These are phyloP conservation scores for Leptosomus discolor DNA, from an alignment of 2,113 vertebrate genomes.

Conservation along the genomic window DNA sequence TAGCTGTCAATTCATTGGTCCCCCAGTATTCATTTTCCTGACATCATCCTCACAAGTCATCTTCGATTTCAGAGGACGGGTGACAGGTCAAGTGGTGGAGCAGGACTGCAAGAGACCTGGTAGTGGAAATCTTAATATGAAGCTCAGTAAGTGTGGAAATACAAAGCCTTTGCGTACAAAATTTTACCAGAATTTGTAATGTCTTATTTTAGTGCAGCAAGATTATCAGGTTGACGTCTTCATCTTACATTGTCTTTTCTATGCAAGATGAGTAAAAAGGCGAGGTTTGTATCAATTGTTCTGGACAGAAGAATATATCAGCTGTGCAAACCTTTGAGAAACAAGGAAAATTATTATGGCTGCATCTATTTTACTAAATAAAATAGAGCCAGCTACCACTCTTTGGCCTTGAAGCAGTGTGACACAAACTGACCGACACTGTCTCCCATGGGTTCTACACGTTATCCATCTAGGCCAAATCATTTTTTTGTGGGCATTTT, in stretches of 20 bases:
- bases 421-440: not conserved
- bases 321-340: not conserved
- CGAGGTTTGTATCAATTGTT: not conserved
- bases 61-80: not conserved
- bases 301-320: not conserved
- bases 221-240: not conserved
- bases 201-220: not conserved
- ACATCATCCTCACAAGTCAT: not conserved
- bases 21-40: not conserved
- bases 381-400: not conserved
- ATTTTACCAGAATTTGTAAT: not conserved
- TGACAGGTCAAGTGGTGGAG: not conserved
- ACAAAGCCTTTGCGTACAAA: not conserved
- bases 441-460: not conserved
- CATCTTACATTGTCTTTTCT: not conserved
- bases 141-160: not conserved
- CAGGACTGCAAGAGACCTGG: not conserved
- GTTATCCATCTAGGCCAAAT: not conserved
- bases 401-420: not conserved
- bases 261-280: not conserved
- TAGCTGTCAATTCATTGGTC: not conserved
- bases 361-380: not conserved
- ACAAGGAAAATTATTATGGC: not conserved
- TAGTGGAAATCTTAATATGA: not conserved
- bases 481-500: not conserved